These are phyloP conservation scores for Penaeus chinensis DNA, from an alignment of 1,140 invertebrate species.

Conservation along the genomic window DNA sequence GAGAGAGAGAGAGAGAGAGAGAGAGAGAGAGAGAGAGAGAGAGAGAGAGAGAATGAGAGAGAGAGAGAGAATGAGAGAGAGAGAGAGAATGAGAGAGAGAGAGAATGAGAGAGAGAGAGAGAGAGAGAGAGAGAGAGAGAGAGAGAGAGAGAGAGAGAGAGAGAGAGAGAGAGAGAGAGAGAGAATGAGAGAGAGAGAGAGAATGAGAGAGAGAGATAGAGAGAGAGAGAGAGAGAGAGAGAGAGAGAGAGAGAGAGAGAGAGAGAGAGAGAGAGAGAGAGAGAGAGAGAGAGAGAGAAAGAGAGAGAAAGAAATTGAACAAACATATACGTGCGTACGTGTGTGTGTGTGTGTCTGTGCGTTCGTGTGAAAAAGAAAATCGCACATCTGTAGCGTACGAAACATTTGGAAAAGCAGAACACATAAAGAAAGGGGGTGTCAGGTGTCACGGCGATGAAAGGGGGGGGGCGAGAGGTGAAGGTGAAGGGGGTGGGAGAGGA, in stretches of 20 bases:
- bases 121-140: not conserved
- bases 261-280: slow-evolving; percentile 16
- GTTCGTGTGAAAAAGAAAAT: no score
- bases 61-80: slow-evolving; percentile 3
- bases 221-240: no score
- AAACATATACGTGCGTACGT: no score
- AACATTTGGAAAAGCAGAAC: no score
- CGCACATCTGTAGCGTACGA: no score
- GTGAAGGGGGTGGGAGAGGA: no score
- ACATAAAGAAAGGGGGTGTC: no score
- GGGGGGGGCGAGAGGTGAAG: no score
- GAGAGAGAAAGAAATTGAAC: no score
- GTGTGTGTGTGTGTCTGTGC: no score
- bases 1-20: slow-evolving; percentile 25
- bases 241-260: not conserved
- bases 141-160: not conserved
- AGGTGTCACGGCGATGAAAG: no score
- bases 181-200: not conserved
- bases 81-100: not conserved
- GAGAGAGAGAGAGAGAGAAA: slow-evolving; percentile 2
- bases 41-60: not conserved
- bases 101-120: not conserved
- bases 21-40: slow-evolving; percentile 3
- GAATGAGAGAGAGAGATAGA: no score
- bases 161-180: slow-evolving; percentile 23